Percentiles rank a stretch among this genome's conserved stretches.
Evolutionary conservation across 37 sponge, comb jelly and placozoan species (phyloP).

Genomic region (Agelas oroides): DNA sequence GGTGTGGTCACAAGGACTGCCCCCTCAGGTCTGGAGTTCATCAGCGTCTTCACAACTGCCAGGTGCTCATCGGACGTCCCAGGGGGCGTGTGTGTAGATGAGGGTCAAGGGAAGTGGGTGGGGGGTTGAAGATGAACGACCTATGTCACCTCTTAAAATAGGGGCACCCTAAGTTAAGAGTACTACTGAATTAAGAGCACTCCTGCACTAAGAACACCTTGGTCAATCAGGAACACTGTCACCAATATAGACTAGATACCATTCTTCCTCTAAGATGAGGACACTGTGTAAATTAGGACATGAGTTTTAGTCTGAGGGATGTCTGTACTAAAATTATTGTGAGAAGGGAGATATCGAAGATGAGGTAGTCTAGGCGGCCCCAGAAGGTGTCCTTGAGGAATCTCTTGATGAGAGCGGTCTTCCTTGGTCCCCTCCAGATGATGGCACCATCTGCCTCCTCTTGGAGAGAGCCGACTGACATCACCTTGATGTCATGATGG

Average conservation of each 20-base stretch:
- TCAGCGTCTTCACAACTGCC: conserved; percentile 75
- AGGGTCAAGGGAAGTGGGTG: conserved; percentile 16
- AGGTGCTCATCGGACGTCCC: conserved; percentile 96
- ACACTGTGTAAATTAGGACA: no score
- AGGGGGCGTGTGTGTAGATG: conserved; percentile 75
- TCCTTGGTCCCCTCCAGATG: conserved; percentile 95
- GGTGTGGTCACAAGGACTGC: conserved; percentile 91
- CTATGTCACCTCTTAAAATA: no score
- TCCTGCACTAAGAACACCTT: no score
- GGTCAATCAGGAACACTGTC: no score
- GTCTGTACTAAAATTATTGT: no score
- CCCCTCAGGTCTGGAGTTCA: conserved; percentile 84
- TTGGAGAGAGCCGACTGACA: conserved; percentile 80
- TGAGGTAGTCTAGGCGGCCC: conserved; percentile 91
- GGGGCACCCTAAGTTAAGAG: no score
- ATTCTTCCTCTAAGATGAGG: no score
- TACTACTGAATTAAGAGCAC: no score
- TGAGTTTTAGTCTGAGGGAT: no score
- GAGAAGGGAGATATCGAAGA: conserved; percentile 73
- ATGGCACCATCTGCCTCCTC: conserved; percentile 66
- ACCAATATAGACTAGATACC: no score
- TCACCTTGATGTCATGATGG: conserved; percentile 78
- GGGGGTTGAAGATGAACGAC: neutral
- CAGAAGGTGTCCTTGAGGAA: conserved; percentile 94
- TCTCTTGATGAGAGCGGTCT: conserved; percentile 86